Evolutionary conservation across 2,113 vertebrate species (phyloP), one percentile per base, ranked within the genome.

Genomic region (Aldabrachelys gigantea): DNA sequence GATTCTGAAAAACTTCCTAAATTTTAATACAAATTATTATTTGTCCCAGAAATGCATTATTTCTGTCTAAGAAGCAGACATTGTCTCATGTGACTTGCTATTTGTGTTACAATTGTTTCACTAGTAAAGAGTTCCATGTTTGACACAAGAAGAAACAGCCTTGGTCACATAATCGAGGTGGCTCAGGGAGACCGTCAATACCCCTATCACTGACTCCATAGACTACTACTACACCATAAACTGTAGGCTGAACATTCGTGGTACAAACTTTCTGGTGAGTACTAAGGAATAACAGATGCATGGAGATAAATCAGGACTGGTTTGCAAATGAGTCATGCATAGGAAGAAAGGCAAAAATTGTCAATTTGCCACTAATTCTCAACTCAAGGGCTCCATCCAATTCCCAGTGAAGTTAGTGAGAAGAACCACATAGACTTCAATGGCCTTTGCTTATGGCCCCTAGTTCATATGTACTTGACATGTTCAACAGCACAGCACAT

Each of bases 41-140:
- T 95, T 84, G 49, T 92, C 56, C 3, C 13, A 57, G 75, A 80
- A 85, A 56, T 49, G 12, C 44, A 16, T 81, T 92, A 93, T 76
- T 76, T 44, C 22, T 76, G 10, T 81, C 82, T 84, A 62, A 59
- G 89, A 88, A 89, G 78, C 54, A 90, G 82, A 79, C 50, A 82
- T 5, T 90, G 84, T 90, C 53, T 94, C 31, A 22, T 21, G 31
- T 72, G 14, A n/a, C 35, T n/a, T 59, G 31, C 24, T 69, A 8
- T 91, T 47, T 86, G 90, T 92, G 84, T 84, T 35, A 22, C 82
- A 94, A 79, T 96, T 93, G 89, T 44, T 93, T 81, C 81, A 50
- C 54, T 84, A 14, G 24, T 44, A 87, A 94, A 35, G 90, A 93
- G 92, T 94, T 91, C 38, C 2, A 6, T 47, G 24, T 47, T 22